These are phyloP conservation scores for Ptyas mucosa DNA, from an alignment of 2,113 vertebrate genomes.

Conservation along the genomic window DNA sequence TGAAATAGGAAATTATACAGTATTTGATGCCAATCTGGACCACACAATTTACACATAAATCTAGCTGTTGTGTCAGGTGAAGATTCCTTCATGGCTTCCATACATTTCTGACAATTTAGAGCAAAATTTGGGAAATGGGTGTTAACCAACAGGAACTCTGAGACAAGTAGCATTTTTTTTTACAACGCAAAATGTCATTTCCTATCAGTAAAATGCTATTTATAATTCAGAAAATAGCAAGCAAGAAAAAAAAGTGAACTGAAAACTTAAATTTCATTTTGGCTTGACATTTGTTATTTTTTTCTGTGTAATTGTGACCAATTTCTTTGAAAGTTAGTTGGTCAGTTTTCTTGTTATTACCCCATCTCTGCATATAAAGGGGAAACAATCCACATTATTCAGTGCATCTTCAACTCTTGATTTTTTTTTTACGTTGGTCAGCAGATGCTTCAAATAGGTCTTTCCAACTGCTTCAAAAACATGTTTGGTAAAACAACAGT, in stretches of 20 bases:
- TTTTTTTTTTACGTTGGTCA: background rate
- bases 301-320: conserved; percentile 13
- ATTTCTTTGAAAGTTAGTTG: conserved; percentile 51
- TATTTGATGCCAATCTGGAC: background rate
- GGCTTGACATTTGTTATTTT: conserved; percentile 28
- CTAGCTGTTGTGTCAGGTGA: background rate
- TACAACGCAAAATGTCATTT: background rate
- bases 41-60: background rate
- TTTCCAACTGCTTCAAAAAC: background rate
- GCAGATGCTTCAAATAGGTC: background rate
- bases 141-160: background rate
- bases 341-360: conserved; percentile 7
- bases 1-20: background rate
- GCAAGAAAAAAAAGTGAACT: background rate
- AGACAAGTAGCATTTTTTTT: background rate
- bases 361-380: background rate
- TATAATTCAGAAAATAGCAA: background rate
- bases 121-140: background rate
- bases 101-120: background rate
- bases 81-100: background rate
- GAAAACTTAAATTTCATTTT: conserved; percentile 12
- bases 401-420: background rate
- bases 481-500: background rate
- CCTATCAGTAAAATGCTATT: background rate
- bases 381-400: background rate